These are phyloP conservation scores for Dasyornis broadbenti DNA, from an alignment of 2,113 vertebrate species.

Conservation along the genomic window DNA sequence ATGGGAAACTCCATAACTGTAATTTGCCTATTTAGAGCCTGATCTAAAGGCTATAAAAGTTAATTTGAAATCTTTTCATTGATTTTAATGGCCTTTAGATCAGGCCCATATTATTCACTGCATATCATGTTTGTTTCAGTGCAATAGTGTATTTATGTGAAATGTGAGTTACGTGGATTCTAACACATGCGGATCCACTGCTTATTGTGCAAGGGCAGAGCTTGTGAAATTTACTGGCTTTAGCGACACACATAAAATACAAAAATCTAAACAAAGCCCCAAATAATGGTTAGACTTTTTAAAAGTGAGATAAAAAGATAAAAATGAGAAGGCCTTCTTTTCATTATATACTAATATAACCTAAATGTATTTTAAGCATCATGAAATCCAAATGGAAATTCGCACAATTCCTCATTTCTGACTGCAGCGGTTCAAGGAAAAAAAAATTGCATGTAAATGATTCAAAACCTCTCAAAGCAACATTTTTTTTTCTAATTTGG, in stretches of 20 bases:
- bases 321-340: background rate
- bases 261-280: background rate
- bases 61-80: slow-evolving; percentile 60
- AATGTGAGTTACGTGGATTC: background rate
- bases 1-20: slow-evolving; percentile 41
- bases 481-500: slow-evolving; percentile 16
- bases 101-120: background rate
- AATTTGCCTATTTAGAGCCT: slow-evolving; percentile 56
- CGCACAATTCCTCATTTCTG: slow-evolving; percentile 4
- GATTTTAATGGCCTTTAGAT: slow-evolving; percentile 59
- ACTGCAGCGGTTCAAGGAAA: background rate
- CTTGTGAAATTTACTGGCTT: background rate
- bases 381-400: slow-evolving; percentile 53
- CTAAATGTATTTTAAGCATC: slow-evolving; percentile 25
- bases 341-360: background rate
- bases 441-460: slow-evolving; percentile 12
- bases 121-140: slow-evolving; percentile 35
- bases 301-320: background rate
- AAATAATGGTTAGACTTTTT: background rate
- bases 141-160: background rate
- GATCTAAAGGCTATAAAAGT: slow-evolving; percentile 57
- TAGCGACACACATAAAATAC: background rate
- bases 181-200: background rate
- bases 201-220: background rate
- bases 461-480: slow-evolving; percentile 24